Conservation (phyloP, 2,888 invertebrate genomes). For the Fabriciana adippe region DNA sequence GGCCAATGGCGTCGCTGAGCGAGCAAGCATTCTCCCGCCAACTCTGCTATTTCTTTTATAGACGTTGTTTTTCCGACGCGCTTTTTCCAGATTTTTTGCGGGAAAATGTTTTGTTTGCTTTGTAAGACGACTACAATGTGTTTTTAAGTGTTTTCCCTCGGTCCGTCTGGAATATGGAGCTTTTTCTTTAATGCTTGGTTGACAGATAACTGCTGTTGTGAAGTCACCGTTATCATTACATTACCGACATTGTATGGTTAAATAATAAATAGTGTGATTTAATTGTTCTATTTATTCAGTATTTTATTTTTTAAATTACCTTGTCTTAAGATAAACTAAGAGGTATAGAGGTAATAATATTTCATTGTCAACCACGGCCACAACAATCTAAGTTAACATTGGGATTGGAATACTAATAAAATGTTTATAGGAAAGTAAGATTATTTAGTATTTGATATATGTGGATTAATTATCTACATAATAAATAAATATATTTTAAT, state of each 20-base stretch:
- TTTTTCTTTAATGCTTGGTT: constrained; percentile 39
- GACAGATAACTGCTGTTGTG: constrained; percentile 37
- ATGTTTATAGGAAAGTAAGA: too few species aligned
- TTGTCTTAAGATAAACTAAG: background rate
- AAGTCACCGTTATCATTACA: constrained; percentile 35
- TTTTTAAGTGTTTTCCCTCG: constrained; percentile 66
- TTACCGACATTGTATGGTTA: constrained; percentile 36
- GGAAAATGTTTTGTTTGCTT: constrained; percentile 79
- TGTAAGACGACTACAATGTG: constrained; percentile 73
- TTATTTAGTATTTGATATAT: too few species aligned
- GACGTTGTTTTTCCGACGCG: constrained; percentile 77
- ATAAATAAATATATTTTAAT: too few species aligned
- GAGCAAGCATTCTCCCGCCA: constrained; percentile 73
- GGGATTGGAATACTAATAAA: too few species aligned
- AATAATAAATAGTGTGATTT: constrained; percentile 6
- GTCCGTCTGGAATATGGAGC: constrained; percentile 48
- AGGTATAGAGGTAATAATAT: too few species aligned
- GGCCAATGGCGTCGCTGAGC: constrained; percentile 73
- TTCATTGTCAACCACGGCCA: too few species aligned
- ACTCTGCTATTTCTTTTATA: constrained; percentile 81
- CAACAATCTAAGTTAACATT: too few species aligned
- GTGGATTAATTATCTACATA: too few species aligned
- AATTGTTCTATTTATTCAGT: background rate
- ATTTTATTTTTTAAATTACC: background rate
- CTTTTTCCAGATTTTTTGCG: constrained; percentile 76